Base-by-base conservation (phyloP, 2,888 invertebrate genomes). In the Dolichopus griseipennis region DNA sequence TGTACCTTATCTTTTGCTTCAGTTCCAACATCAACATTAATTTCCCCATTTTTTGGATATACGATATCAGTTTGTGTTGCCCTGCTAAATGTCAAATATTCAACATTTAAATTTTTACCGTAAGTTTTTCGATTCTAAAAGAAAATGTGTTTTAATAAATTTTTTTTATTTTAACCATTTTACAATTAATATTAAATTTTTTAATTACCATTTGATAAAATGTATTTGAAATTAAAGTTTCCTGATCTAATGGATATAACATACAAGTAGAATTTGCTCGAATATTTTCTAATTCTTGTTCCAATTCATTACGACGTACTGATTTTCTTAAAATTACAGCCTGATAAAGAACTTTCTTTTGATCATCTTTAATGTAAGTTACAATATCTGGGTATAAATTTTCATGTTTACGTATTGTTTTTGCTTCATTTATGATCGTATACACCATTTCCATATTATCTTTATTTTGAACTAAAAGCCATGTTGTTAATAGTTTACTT, bases 21-120 rank as follows among this genome's bases (percentile, higher is more conserved):
- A 52, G 18, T 52, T 52, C 52, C 52, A 52, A 52, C 52, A n/a
- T 52, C 52, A 52, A 52, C 52, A 52, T n/a, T 52, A 12, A 52
- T 12, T 52, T 12, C 18, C 1, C 12, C 52, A 18, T 52, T 7
- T 2, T 6, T 6, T 52, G 52, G 52, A 52, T 52, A 52, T 12
- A 18, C 9, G 18, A 52, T 12, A 52, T 52, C 52, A 18, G 52
- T 52, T 52, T 52, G 52, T 12, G 52, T 18, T 52, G 52, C 9
- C 18, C 52, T 1, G 18, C 52, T 52, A 52, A 52, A 52, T 12
- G 9, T 52, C 18, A 52, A 52, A 52, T 52, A 52, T n/a, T 52
- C 52, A 15, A 52, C n/a, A 52, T 6, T 52, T 18, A 52, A 18
- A 18, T 52, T n/a, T 12, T 52, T 52, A 12, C 12, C 18, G 6